A percentile compares a stretch with the other conserved stretches of the same genome.
Evolutionary conservation across 2,113 vertebrate genomes (phyloP).

Genomic region (Acanthisitta chloris): DNA sequence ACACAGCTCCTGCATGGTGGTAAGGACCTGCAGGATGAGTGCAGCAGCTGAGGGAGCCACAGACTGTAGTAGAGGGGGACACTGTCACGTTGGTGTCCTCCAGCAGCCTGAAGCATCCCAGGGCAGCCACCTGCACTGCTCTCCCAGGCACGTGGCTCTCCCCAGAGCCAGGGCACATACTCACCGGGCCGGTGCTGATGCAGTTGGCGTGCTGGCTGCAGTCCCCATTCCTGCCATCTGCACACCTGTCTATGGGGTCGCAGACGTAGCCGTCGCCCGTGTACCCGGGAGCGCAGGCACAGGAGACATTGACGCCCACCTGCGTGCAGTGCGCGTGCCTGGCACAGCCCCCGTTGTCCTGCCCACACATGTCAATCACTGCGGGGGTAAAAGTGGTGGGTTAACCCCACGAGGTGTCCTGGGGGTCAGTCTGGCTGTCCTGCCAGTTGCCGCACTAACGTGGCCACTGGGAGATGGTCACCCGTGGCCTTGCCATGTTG

Average conservation of each 20-base stretch:
- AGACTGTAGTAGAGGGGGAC: not conserved
- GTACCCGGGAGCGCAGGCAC: not conserved
- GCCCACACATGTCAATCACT: conserved; percentile 49
- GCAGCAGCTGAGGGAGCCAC: fast-evolving
- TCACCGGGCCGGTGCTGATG: conserved; percentile 60
- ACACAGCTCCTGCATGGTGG: not conserved
- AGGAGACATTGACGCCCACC: conserved; percentile 18
- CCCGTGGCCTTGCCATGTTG: not conserved
- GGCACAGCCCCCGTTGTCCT: conserved; percentile 46
- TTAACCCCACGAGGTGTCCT: not conserved
- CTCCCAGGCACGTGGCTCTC: fast-evolving
- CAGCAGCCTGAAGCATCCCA: not conserved
- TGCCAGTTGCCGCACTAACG: not conserved
- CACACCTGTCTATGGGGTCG: conserved; percentile 45
- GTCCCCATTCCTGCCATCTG: conserved; percentile 18
- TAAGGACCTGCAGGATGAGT: not conserved
- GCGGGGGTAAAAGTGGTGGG: not conserved
- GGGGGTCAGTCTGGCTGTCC: not conserved
- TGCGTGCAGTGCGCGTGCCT: not conserved
- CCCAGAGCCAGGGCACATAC: fast-evolving
- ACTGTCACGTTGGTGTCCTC: not conserved
- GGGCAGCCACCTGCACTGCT: not conserved
- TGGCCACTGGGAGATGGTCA: not conserved
- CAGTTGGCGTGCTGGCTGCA: conserved; percentile 47
- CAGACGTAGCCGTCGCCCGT: not conserved